Percentiles rank a stretch among this genome's conserved stretches.
phyloP scores from a whole-genome alignment of 2,797 vertebrate species.

The Argyrosomus regius region DNA sequence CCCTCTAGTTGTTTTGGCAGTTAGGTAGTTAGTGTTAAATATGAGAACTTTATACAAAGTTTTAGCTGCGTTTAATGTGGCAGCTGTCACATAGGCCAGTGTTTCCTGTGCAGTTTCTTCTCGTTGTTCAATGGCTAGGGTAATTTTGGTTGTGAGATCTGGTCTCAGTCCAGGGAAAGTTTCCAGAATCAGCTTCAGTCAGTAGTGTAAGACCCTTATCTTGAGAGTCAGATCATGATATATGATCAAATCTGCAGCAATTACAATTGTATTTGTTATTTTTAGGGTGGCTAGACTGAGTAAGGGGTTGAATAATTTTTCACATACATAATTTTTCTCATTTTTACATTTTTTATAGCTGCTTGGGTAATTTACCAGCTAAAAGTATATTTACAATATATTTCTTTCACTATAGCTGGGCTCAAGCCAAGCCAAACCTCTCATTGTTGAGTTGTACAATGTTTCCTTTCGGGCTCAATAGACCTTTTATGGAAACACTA shows the following conservation, averaged over 20 bases:
- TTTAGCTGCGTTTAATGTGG: slow-evolving; percentile 40
- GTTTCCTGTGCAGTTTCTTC: slow-evolving; percentile 41
- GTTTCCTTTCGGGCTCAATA: slow-evolving; percentile 56
- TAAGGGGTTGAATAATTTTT: slow-evolving; percentile 14
- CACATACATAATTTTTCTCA: slow-evolving; percentile 12
- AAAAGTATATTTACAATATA: slow-evolving; percentile 28
- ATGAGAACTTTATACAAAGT: slow-evolving; percentile 28
- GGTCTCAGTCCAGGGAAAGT: slow-evolving; percentile 23
- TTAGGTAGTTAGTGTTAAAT: slow-evolving; percentile 14
- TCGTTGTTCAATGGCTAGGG: slow-evolving; percentile 32
- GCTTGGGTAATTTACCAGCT: slow-evolving; percentile 30
- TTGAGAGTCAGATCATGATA: slow-evolving; percentile 30
- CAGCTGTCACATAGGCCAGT: slow-evolving; percentile 35
- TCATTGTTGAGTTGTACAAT: slow-evolving; percentile 36
- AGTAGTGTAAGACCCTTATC: slow-evolving; percentile 30
- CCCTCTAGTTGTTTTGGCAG: slow-evolving; percentile 50
- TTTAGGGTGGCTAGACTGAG: slow-evolving; percentile 21
- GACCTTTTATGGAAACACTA: slow-evolving; percentile 56
- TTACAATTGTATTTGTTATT: slow-evolving; percentile 51
- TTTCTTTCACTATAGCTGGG: slow-evolving; percentile 48
- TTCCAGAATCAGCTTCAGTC: slow-evolving; percentile 28
- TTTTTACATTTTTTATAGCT: slow-evolving; percentile 25
- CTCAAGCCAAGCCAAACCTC: slow-evolving; percentile 60
- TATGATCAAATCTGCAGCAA: slow-evolving; percentile 41
- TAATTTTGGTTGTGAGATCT: slow-evolving; percentile 40